Conservation (phyloP, 2,113 vertebrate genomes). For the Eleginops maclovinus region DNA sequence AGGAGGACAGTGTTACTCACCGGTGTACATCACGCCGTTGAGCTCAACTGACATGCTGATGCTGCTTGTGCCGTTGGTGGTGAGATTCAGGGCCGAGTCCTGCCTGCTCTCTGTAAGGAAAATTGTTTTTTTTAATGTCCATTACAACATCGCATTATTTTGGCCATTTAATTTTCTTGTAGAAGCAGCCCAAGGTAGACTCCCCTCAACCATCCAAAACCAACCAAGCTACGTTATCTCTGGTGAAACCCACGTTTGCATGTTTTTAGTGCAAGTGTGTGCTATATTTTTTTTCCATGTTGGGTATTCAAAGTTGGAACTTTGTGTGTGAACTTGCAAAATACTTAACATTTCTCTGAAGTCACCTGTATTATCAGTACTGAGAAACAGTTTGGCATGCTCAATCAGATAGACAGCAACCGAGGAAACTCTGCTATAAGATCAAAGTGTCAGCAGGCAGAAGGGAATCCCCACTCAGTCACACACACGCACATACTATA, state of each 20-base stretch:
- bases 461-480: conserved; percentile 49
- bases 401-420: conserved; percentile 51
- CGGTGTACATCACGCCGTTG: conserved; percentile 94
- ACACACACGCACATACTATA: not conserved
- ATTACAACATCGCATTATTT: too few relatives aligned
- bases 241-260: too few relatives aligned
- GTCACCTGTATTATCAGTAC: conserved; percentile 38
- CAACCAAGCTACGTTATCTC: too few relatives aligned
- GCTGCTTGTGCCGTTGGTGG: conserved; percentile 89
- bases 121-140: too few relatives aligned
- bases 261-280: too few relatives aligned
- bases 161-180: too few relatives aligned
- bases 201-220: not conserved
- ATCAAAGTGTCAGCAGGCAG: conserved; percentile 46
- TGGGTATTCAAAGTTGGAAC: not conserved
- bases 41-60: conserved; percentile 98
- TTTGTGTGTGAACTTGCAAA: not conserved
- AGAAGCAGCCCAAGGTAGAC: not conserved
- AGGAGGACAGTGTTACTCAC: conserved; percentile 79
- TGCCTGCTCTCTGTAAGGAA: conserved; percentile 87
- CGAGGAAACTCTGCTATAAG: conserved; percentile 42
- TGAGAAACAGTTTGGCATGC: conserved; percentile 47
- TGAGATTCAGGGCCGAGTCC: conserved; percentile 84
- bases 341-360: conserved; percentile 45
- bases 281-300: too few relatives aligned